Evolutionary conservation across 1,140 invertebrate genomes (phyloP).

Genomic region (Aphis craccivora): DNA sequence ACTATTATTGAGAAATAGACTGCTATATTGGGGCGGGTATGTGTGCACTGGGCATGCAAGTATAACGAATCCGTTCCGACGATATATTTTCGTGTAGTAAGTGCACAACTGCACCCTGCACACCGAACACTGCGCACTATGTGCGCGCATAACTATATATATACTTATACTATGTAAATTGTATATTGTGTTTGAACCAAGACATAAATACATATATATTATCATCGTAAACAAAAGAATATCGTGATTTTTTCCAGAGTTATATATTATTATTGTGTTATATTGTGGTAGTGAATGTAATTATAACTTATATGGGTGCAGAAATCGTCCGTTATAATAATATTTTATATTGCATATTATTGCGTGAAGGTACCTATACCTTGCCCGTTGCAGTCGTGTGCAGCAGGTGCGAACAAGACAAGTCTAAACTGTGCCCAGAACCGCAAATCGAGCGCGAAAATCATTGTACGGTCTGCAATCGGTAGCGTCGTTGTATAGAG

Average conservation of each 20-base stretch:
- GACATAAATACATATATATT: not conserved
- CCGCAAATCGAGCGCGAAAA: not conserved
- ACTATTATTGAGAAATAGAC: not conserved
- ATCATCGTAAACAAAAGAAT: not conserved
- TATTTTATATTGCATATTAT: not conserved
- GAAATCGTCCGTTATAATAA: not conserved
- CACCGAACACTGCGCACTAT: not conserved
- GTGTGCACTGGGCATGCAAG: not conserved
- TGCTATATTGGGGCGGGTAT: not conserved
- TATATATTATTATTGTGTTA: not conserved
- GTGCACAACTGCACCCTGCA: not conserved
- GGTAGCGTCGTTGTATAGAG: too few species aligned
- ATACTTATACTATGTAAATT: not conserved
- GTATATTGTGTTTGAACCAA: not conserved
- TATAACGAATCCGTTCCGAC: constrained; percentile 2
- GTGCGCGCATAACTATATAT: too few species aligned
- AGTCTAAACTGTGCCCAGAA: not conserved
- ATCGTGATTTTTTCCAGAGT: not conserved
- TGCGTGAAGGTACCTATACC: not conserved
- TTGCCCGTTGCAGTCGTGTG: too few species aligned
- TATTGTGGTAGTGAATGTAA: not conserved
- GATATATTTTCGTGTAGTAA: not conserved
- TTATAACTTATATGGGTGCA: not conserved
- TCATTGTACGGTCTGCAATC: too few species aligned
- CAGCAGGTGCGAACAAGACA: not conserved